These are phyloP conservation scores for Aphelocoma coerulescens DNA, from an alignment of 2,113 vertebrate genomes.

Conservation along the genomic window DNA sequence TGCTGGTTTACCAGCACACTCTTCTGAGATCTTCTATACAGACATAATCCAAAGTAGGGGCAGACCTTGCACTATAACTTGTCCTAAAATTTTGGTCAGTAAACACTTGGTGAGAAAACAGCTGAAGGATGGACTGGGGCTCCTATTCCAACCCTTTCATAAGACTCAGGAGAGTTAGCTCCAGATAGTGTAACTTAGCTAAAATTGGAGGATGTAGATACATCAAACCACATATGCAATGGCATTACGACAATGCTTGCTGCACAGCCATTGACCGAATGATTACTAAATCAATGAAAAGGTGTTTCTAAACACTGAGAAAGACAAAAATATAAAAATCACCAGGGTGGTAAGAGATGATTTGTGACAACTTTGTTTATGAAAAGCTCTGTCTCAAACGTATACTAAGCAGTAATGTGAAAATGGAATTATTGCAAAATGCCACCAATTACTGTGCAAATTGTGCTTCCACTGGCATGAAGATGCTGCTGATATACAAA, in stretches of 20 bases:
- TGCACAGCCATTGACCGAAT: neutral
- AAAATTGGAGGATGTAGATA: neutral
- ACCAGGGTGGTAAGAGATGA: neutral
- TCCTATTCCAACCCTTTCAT: neutral
- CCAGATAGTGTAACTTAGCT: neutral
- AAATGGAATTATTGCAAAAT: conserved; percentile 47
- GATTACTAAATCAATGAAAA: neutral
- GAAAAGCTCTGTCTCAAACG: conserved; percentile 11
- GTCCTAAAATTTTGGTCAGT: neutral
- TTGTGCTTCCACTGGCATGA: neutral
- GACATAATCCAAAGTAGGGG: neutral
- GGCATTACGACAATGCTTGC: neutral
- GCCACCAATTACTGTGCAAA: conserved; percentile 44
- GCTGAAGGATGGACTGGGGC: neutral
- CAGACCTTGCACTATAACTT: neutral
- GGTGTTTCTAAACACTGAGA: neutral
- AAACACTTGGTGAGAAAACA: neutral
- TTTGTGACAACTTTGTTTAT: conserved; percentile 5
- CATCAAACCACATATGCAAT: neutral
- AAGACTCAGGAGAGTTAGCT: neutral
- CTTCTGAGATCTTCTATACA: neutral
- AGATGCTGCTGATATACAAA: conserved; percentile 45
- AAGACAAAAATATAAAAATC: neutral
- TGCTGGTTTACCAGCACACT: neutral
- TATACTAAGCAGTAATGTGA: neutral